A percentile compares a stretch with the other conserved stretches of the same genome.
Conservation (phyloP, 2,888 invertebrate species). For the Pandemis heparana region DNA sequence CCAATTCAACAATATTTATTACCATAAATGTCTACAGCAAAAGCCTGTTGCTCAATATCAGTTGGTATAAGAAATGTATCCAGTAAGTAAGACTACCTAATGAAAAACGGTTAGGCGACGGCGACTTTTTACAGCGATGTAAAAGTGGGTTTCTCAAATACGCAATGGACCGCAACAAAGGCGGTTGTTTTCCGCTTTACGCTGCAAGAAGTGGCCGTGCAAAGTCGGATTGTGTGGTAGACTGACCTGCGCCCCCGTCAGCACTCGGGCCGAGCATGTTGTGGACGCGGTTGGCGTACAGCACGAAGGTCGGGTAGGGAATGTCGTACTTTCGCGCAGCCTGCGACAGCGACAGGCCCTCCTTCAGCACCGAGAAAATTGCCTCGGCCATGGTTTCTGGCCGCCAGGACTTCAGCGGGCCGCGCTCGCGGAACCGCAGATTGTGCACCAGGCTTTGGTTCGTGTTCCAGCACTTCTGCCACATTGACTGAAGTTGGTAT, state of each 20-base stretch:
- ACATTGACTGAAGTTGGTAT: conserved; percentile 97
- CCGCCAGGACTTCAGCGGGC: conserved; percentile 96
- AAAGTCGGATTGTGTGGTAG: conserved; percentile 1
- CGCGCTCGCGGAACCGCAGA: conserved; percentile 95
- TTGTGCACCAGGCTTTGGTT: conserved; percentile 96
- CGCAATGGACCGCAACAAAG: neutral
- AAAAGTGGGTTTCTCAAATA: neutral
- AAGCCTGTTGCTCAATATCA: conserved; percentile 7
- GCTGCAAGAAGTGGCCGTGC: neutral
- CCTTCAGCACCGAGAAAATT: conserved; percentile 96
- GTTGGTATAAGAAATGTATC: neutral
- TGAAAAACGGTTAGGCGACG: neutral
- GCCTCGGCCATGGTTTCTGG: conserved; percentile 98
- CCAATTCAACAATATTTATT: neutral
- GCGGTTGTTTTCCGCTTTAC: neutral
- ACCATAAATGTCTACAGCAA: neutral
- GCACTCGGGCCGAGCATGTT: conserved; percentile 97
- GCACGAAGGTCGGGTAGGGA: conserved; percentile 96
- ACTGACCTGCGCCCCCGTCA: conserved; percentile 94
- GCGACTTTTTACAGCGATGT: neutral
- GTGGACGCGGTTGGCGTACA: conserved; percentile 96
- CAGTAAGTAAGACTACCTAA: neutral
- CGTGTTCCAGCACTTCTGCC: conserved; percentile 98
- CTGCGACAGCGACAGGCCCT: conserved; percentile 94
- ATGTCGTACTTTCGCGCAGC: conserved; percentile 97